Conservation (phyloP, 2,113 vertebrate genomes). For the Vulpes lagopus region DNA sequence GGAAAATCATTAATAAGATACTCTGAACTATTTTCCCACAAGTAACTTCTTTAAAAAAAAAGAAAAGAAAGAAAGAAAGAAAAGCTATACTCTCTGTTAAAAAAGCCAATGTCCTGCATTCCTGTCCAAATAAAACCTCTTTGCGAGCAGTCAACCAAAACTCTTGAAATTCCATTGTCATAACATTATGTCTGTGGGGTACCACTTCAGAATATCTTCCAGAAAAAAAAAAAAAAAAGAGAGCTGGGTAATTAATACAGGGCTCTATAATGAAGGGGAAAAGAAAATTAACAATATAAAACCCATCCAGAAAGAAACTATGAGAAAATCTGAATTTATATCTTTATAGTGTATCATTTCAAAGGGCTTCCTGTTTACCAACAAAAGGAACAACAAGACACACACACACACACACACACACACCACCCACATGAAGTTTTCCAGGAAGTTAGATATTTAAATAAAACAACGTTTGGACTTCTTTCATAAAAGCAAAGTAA, state of each 20-base stretch:
- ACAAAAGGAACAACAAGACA: slow-evolving; percentile 21
- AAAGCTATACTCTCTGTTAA: slow-evolving; percentile 35
- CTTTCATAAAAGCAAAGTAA: slow-evolving; percentile 43
- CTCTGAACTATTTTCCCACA: slow-evolving; percentile 75
- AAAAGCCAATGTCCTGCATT: slow-evolving; percentile 61
- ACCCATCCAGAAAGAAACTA: background rate
- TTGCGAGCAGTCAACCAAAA: slow-evolving; percentile 62
- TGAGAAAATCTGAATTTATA: background rate
- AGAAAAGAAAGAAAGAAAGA: background rate
- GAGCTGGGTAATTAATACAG: slow-evolving; percentile 42
- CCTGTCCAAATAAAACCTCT: slow-evolving; percentile 64
- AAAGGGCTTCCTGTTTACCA: slow-evolving; percentile 70
- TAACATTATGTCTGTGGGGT: slow-evolving; percentile 53
- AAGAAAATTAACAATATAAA: slow-evolving; percentile 43
- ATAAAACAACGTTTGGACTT: slow-evolving; percentile 67
- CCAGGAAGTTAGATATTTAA: slow-evolving; percentile 73
- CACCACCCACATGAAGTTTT: slow-evolving; percentile 60
- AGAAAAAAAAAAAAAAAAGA: background rate
- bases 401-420: background rate
- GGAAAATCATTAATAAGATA: slow-evolving; percentile 75
- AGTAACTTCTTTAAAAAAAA: slow-evolving; percentile 42
- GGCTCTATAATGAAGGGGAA: background rate
- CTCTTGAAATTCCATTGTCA: slow-evolving; percentile 61
- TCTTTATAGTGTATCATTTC: background rate
- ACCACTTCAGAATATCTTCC: slow-evolving; percentile 59